A percentile compares a stretch with the other conserved stretches of the same genome.
Conservation (phyloP, 2,888 invertebrate genomes). For the Camponotus fellah region DNA sequence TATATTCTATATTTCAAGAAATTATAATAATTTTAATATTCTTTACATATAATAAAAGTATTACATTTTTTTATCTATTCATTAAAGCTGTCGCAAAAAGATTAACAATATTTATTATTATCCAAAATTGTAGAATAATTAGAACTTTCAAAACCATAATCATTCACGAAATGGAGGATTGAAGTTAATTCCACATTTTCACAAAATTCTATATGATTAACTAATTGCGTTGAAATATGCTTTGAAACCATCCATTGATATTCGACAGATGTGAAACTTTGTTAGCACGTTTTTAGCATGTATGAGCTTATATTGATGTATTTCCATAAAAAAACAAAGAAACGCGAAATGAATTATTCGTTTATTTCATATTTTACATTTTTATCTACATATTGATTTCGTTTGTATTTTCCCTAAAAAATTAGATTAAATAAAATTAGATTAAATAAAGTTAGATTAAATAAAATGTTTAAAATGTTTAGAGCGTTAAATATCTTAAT, state of each 20-base stretch:
- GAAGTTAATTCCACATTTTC: neutral
- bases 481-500: neutral
- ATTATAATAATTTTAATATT: neutral
- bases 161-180: neutral
- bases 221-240: conserved; percentile 22
- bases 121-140: neutral
- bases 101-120: neutral
- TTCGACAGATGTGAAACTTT: conserved; percentile 40
- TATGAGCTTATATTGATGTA: conserved; percentile 19
- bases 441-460: neutral
- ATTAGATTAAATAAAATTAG: neutral
- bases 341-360: neutral
- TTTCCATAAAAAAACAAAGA: neutral
- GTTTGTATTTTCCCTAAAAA: neutral
- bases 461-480: neutral
- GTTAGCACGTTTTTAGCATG: conserved; percentile 24
- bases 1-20: neutral
- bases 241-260: conserved; percentile 35
- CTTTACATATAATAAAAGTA: neutral
- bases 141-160: neutral
- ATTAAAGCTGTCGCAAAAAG: neutral
- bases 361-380: neutral
- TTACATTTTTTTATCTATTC: neutral
- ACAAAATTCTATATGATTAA: conserved; percentile 39
- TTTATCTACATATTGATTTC: neutral